Evolutionary conservation across 2,113 vertebrate genomes (phyloP), one percentile per base, ranked within the genome.

Genomic region (Saccopteryx bilineata): DNA sequence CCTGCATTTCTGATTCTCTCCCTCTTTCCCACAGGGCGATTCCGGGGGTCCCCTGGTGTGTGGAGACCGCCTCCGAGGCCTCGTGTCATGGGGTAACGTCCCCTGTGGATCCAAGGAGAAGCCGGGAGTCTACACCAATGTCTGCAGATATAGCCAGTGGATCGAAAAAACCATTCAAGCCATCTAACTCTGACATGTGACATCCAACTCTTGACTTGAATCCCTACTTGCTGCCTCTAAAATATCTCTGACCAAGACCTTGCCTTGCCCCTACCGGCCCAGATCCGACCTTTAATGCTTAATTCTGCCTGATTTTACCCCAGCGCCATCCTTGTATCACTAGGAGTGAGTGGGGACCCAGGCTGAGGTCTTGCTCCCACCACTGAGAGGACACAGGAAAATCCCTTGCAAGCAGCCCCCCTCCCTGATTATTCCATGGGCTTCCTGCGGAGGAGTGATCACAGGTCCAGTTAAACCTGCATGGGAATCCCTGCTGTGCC

Each of bases 21-120:
- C 13, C 28, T 94, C 31, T 94, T 50, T 58, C 54, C 83, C 19
- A 23, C 71, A 98, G 97, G 97, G 97, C 0, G 97, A 98, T 46
- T 98, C 97, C 0, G 97, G 97, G 10, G 97, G 97, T 9, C 97
- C 97, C 0, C 71, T 98, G 26, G 96, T 98, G 10, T 98, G 97
- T 28, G 95, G 93, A 3, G 91, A 39, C 83, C 96, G 2, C 13
- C 97, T 97, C 74, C 95, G 97, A 33, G 97, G 97, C 26, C 78
- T 98, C 0, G 94, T 98, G 0, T 97, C 97, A 0, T 98, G 97
- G 97, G 97, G 97, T 7, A 91, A 97, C 0, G 3, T 96, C 33
- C 97, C 97, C 56, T 97, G 97, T 1, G 97, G 97, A 3, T 96
- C 97, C 33, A 96, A 93, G 74, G 50, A 96, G 54, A 97, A 96